These are phyloP conservation scores for Drosophila carrolli DNA, from an alignment of 1,140 invertebrate species.

Conservation along the genomic window DNA sequence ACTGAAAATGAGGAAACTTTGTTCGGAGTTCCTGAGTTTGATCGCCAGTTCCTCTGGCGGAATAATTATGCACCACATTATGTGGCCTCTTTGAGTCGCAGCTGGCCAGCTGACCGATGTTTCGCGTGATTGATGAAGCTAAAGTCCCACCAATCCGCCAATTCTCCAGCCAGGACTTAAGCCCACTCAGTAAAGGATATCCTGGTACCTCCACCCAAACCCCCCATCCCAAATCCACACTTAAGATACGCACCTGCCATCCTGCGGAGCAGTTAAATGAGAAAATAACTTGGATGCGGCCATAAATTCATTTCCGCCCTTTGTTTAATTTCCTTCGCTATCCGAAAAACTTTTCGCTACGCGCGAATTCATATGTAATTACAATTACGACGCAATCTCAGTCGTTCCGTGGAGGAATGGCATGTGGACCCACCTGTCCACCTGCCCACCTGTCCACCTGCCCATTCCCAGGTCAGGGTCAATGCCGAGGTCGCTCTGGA, in stretches of 20 bases:
- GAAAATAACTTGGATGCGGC: constrained; percentile 60
- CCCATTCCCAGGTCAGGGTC: constrained; percentile 9
- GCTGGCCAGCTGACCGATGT: constrained; percentile 18
- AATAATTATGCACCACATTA: constrained; percentile 30
- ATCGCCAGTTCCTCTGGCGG: constrained; percentile 19
- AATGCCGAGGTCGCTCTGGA: constrained; percentile 22
- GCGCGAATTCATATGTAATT: constrained; percentile 71
- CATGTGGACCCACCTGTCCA: background rate
- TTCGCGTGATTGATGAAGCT: constrained; percentile 16
- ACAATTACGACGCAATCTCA: constrained; percentile 67
- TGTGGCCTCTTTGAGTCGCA: constrained; percentile 2
- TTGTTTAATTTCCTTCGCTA: constrained; percentile 55
- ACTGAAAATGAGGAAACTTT: constrained; percentile 45
- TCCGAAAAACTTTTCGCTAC: constrained; percentile 51
- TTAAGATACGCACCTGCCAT: constrained; percentile 3
- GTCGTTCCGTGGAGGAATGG: background rate
- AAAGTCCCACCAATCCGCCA: too few species aligned
- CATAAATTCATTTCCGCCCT: constrained; percentile 73
- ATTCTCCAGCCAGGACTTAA: background rate
- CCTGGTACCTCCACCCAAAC: too few species aligned
- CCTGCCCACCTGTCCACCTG: too few species aligned
- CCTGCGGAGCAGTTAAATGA: constrained; percentile 39
- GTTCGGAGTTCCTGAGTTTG: constrained; percentile 14
- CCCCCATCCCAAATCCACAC: background rate
- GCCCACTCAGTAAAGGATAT: background rate